Evolutionary conservation across 35 echinoderm and acorn worm genomes (phyloP).

Genomic region (Ophiothrix spiculata): DNA sequence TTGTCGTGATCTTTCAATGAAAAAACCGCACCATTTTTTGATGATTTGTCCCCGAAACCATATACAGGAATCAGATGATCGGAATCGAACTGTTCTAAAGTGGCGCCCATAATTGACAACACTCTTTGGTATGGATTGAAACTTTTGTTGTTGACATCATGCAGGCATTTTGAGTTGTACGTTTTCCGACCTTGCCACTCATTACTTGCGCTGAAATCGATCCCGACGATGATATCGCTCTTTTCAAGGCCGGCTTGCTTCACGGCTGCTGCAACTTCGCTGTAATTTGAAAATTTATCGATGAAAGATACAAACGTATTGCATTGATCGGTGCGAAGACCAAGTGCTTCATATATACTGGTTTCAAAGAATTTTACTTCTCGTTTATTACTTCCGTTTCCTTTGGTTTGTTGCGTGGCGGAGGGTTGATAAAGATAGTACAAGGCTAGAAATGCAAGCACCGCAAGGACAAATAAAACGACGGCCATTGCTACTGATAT

Average conservation of each 20-base stretch:
- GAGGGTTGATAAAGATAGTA: constrained; percentile 60
- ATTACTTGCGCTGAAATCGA: constrained; percentile 99
- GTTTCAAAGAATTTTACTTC: constrained; percentile 57
- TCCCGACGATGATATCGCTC: constrained; percentile 86
- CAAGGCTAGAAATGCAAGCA: constrained; percentile 57
- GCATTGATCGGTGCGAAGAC: constrained; percentile 75
- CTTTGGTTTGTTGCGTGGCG: constrained; percentile 21
- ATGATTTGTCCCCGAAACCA: constrained; percentile 77
- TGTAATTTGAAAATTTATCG: constrained; percentile 74
- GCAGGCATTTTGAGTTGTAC: constrained; percentile 56
- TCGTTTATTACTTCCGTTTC: constrained; percentile 16
- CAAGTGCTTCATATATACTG: constrained; percentile 82
- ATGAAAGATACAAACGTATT: constrained; percentile 78
- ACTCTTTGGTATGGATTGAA: constrained; percentile 95
- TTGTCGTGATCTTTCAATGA: constrained; percentile 34
- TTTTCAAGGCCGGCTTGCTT: constrained; percentile 77
- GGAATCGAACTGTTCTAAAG: constrained; percentile 90
- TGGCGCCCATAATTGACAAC: constrained; percentile 76
- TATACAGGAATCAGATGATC: constrained; percentile 87
- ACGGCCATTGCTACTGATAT: constrained; percentile 66
- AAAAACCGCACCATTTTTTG: constrained; percentile 59
- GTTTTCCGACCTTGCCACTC: constrained; percentile 93
- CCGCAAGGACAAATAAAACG: constrained; percentile 59
- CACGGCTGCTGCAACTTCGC: constrained; percentile 75
- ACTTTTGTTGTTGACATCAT: constrained; percentile 74